Evolutionary conservation across 1,140 invertebrate genomes (phyloP), one percentile per base, ranked within the genome.

Genomic region (Leguminivora glycinivorella): DNA sequence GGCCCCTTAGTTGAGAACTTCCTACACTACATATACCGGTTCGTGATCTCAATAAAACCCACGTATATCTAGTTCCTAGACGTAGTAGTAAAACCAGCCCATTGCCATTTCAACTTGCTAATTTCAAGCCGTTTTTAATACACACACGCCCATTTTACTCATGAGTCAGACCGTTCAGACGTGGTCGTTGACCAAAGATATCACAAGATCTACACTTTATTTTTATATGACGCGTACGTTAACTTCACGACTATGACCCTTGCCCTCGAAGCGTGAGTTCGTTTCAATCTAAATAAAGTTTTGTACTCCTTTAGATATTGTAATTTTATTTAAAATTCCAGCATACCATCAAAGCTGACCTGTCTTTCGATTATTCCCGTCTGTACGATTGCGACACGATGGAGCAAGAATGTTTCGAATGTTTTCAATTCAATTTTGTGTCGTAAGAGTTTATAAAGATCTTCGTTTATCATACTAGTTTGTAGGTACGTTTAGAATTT

Each of bases 151-250:
- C 56, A 6, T 24, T 26, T 26, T 60, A 60, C 25, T n/a, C 56
- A 2, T n/a, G 56, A 60, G 25, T 60, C 56, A 47, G 26, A 17
- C 58, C n/a, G n/a, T n/a, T 31, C 29, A 56, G 26, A 17, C 58
- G 24, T 60, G 58, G 58, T 63, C 58, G 58, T 63, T 63, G 58
- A 63, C 58, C 58, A 34, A 52, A 31, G 24, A 17, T 63, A 63
- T 63, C 26, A 63, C 25, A 1, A 31, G 26, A 63, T 31, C 26
- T 29, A 29, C 26, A 63, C 26, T 31, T 63, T 63, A 29, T 29
- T 63, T 31, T 19, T 63, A 63, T 17, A 60, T 58, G 56, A 58
- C 22, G 9, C 56, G 14, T 58, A 14, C 25, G 56, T 58, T 26
- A 29, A 58, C 12, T 58, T 25, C 56, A 60, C 58, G 58, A 63